Percentiles rank a stretch among this genome's conserved stretches.
Evolutionary conservation across 2,113 vertebrate species (phyloP).

Genomic region (Crotophaga sulcirostris): DNA sequence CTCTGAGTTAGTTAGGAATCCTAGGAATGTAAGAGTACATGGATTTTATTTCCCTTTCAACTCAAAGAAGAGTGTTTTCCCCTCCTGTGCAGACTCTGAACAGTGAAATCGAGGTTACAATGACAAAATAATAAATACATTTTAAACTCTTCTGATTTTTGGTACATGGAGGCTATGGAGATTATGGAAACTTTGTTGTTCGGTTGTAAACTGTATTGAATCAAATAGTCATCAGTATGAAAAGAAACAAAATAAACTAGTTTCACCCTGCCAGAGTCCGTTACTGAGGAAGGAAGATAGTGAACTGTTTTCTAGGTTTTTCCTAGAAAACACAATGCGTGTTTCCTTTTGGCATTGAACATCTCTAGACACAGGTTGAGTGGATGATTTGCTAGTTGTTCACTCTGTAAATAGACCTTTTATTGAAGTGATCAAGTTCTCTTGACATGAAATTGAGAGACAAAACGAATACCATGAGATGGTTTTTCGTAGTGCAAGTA

Average conservation of each 20-base stretch:
- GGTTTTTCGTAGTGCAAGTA: neutral
- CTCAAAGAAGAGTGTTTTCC: neutral
- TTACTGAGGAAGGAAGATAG: neutral
- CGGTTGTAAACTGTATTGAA: neutral
- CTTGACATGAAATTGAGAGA: neutral
- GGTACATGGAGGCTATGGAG: neutral
- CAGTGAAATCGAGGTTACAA: neutral
- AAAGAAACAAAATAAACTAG: neutral
- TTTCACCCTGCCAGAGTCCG: neutral
- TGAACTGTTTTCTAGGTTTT: neutral
- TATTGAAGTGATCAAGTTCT: slow-evolving; percentile 24
- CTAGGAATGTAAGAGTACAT: neutral
- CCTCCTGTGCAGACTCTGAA: neutral
- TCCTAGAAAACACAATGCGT: neutral
- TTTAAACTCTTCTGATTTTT: neutral
- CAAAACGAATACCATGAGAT: neutral
- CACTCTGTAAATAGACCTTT: slow-evolving; percentile 18
- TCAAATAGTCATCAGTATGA: neutral
- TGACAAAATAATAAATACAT: neutral
- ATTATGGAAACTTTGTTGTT: neutral
- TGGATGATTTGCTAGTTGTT: slow-evolving; percentile 29
- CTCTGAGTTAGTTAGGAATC: neutral
- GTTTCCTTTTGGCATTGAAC: neutral
- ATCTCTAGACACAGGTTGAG: neutral
- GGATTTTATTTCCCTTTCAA: neutral